Evolutionary conservation across 1,140 invertebrate genomes (phyloP).

Genomic region (Polyergus mexicanus): DNA sequence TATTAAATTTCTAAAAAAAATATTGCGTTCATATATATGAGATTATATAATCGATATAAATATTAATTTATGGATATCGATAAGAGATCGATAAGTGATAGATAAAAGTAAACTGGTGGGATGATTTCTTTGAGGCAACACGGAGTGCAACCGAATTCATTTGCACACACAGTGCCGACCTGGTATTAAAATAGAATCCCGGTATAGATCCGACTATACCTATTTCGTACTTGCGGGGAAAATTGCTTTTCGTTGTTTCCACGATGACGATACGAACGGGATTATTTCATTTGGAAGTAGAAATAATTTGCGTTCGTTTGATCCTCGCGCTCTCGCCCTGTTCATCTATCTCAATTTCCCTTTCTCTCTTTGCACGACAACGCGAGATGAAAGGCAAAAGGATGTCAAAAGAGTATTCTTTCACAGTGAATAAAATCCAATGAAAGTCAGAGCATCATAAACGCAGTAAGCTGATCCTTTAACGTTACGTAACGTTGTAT

Average conservation of each 20-base stretch:
- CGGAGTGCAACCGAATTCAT: conserved; percentile 49
- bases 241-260: conserved; percentile 64
- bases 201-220: conserved; percentile 47
- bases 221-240: conserved; percentile 61
- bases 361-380: conserved; percentile 58
- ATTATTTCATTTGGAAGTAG: conserved; percentile 71
- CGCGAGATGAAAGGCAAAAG: conserved; percentile 56
- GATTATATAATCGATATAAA: conserved; percentile 44
- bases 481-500: conserved; percentile 40
- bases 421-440: conserved; percentile 57
- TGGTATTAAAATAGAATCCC: conserved; percentile 53
- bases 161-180: conserved; percentile 48
- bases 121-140: conserved; percentile 56
- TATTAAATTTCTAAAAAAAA: not conserved
- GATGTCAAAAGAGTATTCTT: conserved; percentile 54
- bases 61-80: conserved; percentile 40
- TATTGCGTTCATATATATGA: not conserved
- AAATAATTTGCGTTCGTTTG: conserved; percentile 73
- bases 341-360: conserved; percentile 62
- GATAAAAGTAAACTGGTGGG: conserved; percentile 37
- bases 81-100: conserved; percentile 23
- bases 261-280: conserved; percentile 44
- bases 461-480: conserved; percentile 47
- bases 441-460: conserved; percentile 46
- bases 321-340: conserved; percentile 53